Base-by-base conservation (phyloP, 1,140 invertebrate species). In the Magallana ariakensis region DNA sequence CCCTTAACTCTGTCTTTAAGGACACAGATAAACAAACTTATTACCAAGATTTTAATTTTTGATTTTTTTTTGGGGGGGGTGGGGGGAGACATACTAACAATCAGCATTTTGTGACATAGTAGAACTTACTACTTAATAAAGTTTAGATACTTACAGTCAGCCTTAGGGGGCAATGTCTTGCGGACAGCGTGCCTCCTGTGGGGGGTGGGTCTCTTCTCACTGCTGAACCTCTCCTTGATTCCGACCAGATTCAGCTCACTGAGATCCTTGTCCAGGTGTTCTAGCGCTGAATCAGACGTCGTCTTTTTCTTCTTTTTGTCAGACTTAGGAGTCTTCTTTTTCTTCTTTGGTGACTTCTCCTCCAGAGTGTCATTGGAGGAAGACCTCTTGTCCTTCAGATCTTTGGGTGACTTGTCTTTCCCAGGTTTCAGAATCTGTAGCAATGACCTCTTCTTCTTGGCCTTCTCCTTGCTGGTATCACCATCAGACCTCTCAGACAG, bases 271-370 rank as follows among this genome's bases (percentile, higher is more conserved):
- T 87, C 84, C 55, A 87, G 75, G 9, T 62, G 83, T 60, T 91
- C 82, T 4, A 84, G 56, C 9, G 55, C 88, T 5, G 87, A 88
- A 66, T 89, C 86, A 80, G 92, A 82, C 62, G 66, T 86, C 16
- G 80, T 66, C 80, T 88, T 86, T 57, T 92, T 91, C 53, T 93
- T 96, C 96, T 97, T 97, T 84, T 96, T 95, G 92, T 96, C 96
- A 0, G 96, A 95, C 92, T 96, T 97, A 1, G 96, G 95, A n/a
- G 96, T 90, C 83, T 93, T 93, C 80, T 92, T 92, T 22, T 90
- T 91, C 54, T 91, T 91, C 85, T 89, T 91, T 19, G 86, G 58
- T 8, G 88, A 84, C 81, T 91, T 90, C 54, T 89, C 89, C 6
- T 91, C 90, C 55, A 91, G 83, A 53, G 87, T 91, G 58, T 92